Conservation (phyloP, 2,797 vertebrate genomes). For the Aldrovandia affinis region DNA sequence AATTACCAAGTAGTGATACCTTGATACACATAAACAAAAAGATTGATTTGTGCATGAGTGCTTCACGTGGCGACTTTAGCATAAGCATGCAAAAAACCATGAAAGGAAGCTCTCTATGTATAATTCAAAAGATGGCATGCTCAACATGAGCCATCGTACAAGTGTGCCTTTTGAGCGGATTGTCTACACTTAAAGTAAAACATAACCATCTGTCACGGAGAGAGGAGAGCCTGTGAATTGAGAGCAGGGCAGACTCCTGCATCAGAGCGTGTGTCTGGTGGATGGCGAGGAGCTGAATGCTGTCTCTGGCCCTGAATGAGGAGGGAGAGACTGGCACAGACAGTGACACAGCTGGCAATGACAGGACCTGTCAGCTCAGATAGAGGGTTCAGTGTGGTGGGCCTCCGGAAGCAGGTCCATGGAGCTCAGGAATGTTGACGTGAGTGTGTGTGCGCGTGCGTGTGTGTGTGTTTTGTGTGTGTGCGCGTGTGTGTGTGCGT, state of each 20-base stretch:
- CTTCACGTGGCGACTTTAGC: background rate
- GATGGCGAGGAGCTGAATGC: slow-evolving; percentile 45
- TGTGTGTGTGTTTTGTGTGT: slow-evolving; percentile 59
- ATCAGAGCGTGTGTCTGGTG: slow-evolving; percentile 62
- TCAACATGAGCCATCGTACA: background rate
- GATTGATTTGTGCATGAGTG: background rate
- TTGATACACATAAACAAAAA: background rate
- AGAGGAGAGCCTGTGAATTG: slow-evolving; percentile 55
- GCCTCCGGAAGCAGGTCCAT: slow-evolving; percentile 38
- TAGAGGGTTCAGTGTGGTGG: slow-evolving; percentile 27
- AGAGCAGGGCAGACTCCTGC: slow-evolving; percentile 41
- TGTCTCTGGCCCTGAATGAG: slow-evolving; percentile 47
- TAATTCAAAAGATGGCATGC: slow-evolving; percentile 2
- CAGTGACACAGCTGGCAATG: slow-evolving; percentile 59
- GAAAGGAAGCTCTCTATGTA: slow-evolving; percentile 13
- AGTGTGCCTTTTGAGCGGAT: slow-evolving; percentile 20
- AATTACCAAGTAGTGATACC: background rate
- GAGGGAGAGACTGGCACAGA: slow-evolving; percentile 55
- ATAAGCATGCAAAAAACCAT: background rate
- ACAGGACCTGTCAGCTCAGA: slow-evolving; percentile 66
- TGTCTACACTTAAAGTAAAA: slow-evolving; percentile 61
- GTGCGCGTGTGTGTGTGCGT: slow-evolving; percentile 44
- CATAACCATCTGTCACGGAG: slow-evolving; percentile 63
- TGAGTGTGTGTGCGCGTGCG: slow-evolving; percentile 50
- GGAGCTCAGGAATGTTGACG: slow-evolving; percentile 53